Evolutionary conservation across 2,113 vertebrate genomes (phyloP).

Genomic region (Plecotus auritus): DNA sequence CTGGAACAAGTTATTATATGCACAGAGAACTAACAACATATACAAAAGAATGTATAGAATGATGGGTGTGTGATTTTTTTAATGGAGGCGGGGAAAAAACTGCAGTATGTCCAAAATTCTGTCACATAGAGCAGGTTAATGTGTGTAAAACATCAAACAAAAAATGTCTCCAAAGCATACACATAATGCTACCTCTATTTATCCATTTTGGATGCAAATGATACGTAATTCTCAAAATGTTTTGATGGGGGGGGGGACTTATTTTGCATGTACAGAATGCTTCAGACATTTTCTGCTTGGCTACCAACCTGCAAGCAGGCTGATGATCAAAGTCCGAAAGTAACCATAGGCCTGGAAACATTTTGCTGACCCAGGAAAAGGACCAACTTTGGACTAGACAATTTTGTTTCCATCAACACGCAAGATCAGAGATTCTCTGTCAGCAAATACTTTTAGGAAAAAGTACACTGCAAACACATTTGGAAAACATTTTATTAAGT

Average conservation of each 20-base stretch:
- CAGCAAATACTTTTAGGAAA: slow-evolving; percentile 13
- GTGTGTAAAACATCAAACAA: not conserved
- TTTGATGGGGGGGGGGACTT: not conserved
- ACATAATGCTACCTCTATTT: not conserved
- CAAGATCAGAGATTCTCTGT: not conserved
- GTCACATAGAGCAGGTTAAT: not conserved
- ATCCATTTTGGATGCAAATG: not conserved
- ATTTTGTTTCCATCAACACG: not conserved
- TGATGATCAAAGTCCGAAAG: not conserved
- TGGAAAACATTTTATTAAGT: slow-evolving; percentile 13
- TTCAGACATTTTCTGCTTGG: not conserved
- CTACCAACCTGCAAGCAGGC: not conserved
- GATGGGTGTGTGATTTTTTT: not conserved
- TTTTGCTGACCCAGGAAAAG: not conserved
- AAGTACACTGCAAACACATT: not conserved
- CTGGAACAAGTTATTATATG: not conserved
- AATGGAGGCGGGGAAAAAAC: not conserved
- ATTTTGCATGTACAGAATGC: not conserved
- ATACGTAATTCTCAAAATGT: not conserved
- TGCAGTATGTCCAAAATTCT: not conserved
- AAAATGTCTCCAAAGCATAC: not conserved
- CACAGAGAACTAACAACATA: not conserved
- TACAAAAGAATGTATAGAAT: not conserved
- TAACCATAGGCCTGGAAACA: not conserved
- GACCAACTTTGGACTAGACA: not conserved